Evolutionary conservation across 2,888 invertebrate genomes (phyloP).

Genomic region (Andrena bucephala): DNA sequence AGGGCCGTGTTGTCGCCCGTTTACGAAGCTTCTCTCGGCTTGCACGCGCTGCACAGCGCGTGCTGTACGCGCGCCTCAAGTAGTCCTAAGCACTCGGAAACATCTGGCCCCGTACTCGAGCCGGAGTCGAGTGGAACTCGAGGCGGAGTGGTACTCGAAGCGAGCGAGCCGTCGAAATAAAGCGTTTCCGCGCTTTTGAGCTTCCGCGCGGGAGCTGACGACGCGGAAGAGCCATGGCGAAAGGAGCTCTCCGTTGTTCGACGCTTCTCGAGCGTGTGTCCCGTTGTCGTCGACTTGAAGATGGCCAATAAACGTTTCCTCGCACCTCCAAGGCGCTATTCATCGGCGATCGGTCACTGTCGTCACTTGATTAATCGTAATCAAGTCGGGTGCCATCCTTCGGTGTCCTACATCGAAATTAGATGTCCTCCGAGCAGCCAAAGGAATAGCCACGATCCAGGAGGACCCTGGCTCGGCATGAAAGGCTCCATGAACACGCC

Average conservation of each 20-base stretch:
- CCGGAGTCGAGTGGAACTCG: conserved; percentile 68
- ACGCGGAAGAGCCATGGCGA: conserved; percentile 27
- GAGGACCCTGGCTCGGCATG: neutral
- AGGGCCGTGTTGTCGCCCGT: conserved; percentile 58
- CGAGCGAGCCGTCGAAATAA: conserved; percentile 64
- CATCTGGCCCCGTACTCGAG: conserved; percentile 70
- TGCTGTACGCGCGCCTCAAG: conserved; percentile 69
- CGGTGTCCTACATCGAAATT: no score
- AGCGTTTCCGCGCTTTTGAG: conserved; percentile 79
- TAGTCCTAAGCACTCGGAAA: conserved; percentile 69
- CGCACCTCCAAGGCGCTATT: neutral
- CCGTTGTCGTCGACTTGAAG: conserved; percentile 26
- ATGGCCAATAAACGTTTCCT: conserved; percentile 55
- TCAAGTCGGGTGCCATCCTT: no score
- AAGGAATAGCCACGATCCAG: no score
- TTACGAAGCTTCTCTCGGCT: conserved; percentile 51
- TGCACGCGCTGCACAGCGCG: conserved; percentile 63
- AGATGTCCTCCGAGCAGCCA: no score
- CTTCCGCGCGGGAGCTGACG: conserved; percentile 60
- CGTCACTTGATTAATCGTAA: no score
- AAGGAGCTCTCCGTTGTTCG: conserved; percentile 19
- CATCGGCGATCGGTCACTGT: neutral
- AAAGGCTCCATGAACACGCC: neutral
- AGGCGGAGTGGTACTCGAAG: conserved; percentile 64
- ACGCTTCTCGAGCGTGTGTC: conserved; percentile 12